Percentiles rank a stretch among this genome's conserved stretches.
Evolutionary conservation across 2,888 invertebrate genomes (phyloP).

Genomic region (Labia minor): DNA sequence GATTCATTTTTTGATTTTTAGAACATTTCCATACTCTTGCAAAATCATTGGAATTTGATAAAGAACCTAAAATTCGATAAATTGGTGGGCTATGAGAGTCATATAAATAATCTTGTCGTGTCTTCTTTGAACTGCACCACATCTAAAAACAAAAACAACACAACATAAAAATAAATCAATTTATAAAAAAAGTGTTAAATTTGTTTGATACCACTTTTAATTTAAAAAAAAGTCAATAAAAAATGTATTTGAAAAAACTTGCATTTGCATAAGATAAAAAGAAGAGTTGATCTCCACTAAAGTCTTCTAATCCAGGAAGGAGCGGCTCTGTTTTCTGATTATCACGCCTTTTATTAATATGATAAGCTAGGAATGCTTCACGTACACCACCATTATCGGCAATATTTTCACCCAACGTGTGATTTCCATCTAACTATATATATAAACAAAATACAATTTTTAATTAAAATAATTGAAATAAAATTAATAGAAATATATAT

Average conservation of each 20-base stretch:
- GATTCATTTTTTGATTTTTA: neutral
- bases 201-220: too few species aligned
- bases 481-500: too few species aligned
- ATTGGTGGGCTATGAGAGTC: neutral
- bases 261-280: conserved; percentile 74
- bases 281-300: conserved; percentile 61
- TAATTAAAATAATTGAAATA: neutral
- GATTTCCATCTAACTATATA: conserved; percentile 62
- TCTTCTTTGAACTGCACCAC: neutral
- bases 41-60: neutral
- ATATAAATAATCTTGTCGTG: neutral
- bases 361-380: conserved; percentile 59
- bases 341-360: conserved; percentile 41
- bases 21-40: neutral
- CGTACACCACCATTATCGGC: conserved; percentile 73
- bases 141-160: neutral
- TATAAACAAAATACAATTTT: conserved; percentile 25
- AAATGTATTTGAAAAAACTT: conserved; percentile 35
- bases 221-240: too few species aligned
- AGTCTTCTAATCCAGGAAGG: conserved; percentile 62
- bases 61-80: neutral
- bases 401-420: conserved; percentile 68
- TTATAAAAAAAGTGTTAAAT: too few species aligned
- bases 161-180: too few species aligned
- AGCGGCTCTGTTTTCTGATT: conserved; percentile 39